Evolutionary conservation across 2,797 vertebrate species (phyloP).

Genomic region (Eutrigla gurnardus): DNA sequence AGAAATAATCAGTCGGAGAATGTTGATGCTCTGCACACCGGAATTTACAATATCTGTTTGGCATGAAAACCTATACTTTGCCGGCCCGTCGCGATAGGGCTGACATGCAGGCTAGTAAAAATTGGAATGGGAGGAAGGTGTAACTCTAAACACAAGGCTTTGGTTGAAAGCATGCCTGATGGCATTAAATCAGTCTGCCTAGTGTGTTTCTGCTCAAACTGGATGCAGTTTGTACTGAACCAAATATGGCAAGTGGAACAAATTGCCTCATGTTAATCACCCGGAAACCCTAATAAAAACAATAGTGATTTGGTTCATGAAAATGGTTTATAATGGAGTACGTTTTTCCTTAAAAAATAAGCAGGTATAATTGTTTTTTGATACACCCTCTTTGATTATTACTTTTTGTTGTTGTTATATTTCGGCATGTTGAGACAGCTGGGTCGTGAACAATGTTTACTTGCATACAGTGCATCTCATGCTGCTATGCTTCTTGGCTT

Average conservation of each 20-base stretch:
- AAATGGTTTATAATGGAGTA: conserved; percentile 46
- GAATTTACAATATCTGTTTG: conserved; percentile 16
- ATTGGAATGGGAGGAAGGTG: conserved; percentile 1
- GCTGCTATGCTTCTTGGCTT: conserved; percentile 18
- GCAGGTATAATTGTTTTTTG: conserved; percentile 32
- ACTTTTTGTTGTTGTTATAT: conserved; percentile 14
- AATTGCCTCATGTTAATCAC: conserved; percentile 30
- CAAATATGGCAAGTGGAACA: conserved; percentile 17
- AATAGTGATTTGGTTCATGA: conserved; percentile 35
- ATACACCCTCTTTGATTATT: conserved; percentile 4
- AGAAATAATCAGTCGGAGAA: neutral
- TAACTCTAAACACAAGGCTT: conserved; percentile 22
- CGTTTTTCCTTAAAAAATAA: conserved; percentile 30
- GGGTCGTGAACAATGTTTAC: conserved; percentile 32
- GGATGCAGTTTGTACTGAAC: conserved; percentile 15
- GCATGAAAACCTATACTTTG: conserved; percentile 4
- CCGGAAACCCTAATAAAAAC: conserved; percentile 19
- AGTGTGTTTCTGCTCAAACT: conserved; percentile 12
- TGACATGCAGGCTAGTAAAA: conserved; percentile 17
- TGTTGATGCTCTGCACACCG: conserved; percentile 11
- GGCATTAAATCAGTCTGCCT: neutral
- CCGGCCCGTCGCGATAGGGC: conserved; percentile 16
- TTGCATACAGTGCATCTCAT: conserved; percentile 9
- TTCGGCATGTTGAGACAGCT: conserved; percentile 31
- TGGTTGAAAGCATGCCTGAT: conserved; percentile 22